Evolutionary conservation across 2,797 vertebrate species (phyloP).

Genomic region (Galaxias olidus): DNA sequence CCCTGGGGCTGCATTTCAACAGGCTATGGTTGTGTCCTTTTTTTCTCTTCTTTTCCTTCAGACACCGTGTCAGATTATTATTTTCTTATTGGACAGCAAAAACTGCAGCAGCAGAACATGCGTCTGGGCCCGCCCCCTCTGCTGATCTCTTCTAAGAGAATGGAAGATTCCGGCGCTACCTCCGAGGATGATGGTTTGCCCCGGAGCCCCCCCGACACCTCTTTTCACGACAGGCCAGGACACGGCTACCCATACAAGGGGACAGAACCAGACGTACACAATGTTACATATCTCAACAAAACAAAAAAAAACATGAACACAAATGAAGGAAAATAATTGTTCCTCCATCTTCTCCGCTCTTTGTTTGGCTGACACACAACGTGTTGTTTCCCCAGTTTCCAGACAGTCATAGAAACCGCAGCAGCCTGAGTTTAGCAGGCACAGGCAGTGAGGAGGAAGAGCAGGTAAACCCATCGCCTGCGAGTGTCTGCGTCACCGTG

Average conservation of each 20-base stretch:
- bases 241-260: slow-evolving; percentile 62
- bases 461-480: slow-evolving; percentile 60
- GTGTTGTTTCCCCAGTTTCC: slow-evolving; percentile 60
- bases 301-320: no score
- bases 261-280: slow-evolving; percentile 27
- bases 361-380: background rate
- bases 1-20: background rate
- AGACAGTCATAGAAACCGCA: slow-evolving; percentile 66
- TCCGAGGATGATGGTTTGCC: slow-evolving; percentile 89
- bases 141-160: slow-evolving; percentile 65
- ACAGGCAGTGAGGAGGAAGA: slow-evolving; percentile 79
- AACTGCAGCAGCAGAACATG: slow-evolving; percentile 79
- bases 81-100: slow-evolving; percentile 66
- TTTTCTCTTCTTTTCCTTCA: background rate
- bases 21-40: background rate
- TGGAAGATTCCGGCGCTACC: slow-evolving; percentile 81
- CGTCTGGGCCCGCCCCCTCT: slow-evolving; percentile 73
- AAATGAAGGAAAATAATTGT: no score
- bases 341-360: background rate
- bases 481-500: background rate
- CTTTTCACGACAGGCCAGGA: slow-evolving; percentile 66
- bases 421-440: slow-evolving; percentile 76
- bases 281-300: background rate
- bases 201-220: slow-evolving; percentile 79
- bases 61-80: background rate